These are phyloP conservation scores for Neoitamus cyanurus DNA, from an alignment of 2,888 invertebrate species.

Conservation along the genomic window DNA sequence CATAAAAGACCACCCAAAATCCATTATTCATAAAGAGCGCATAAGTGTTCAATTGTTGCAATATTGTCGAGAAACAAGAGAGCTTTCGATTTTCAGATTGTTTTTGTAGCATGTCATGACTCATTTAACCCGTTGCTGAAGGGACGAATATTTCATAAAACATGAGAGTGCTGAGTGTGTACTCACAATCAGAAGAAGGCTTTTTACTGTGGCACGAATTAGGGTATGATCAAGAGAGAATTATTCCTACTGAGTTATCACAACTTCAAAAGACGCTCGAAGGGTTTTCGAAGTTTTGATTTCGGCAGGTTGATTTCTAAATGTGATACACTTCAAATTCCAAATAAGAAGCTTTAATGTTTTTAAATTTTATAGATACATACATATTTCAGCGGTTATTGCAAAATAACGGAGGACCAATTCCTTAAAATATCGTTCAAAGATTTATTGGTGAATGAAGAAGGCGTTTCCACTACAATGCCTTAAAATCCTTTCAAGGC, in stretches of 20 bases:
- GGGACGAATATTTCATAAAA: background rate
- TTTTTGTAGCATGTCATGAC: background rate
- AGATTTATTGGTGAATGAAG: no score
- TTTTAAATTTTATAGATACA: no score
- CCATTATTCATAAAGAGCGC: background rate
- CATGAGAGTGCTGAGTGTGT: background rate
- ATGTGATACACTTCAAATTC: no score
- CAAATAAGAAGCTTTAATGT: no score
- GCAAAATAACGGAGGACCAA: no score
- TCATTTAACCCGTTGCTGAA: background rate
- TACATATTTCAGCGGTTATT: no score
- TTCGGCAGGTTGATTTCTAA: no score
- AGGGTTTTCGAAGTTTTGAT: background rate
- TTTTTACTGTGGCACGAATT: background rate
- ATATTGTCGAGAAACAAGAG: background rate
- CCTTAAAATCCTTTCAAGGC: no score
- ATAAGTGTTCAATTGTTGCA: slow-evolving; percentile 5
- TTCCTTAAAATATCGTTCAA: no score
- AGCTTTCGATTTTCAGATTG: background rate
- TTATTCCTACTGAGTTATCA: no score
- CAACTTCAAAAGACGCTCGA: background rate
- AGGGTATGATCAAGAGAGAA: background rate
- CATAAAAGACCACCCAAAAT: background rate
- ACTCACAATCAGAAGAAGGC: background rate
- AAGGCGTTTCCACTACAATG: no score